Conservation (phyloP, 1,140 invertebrate genomes). For the Cotesia typhae region DNA sequence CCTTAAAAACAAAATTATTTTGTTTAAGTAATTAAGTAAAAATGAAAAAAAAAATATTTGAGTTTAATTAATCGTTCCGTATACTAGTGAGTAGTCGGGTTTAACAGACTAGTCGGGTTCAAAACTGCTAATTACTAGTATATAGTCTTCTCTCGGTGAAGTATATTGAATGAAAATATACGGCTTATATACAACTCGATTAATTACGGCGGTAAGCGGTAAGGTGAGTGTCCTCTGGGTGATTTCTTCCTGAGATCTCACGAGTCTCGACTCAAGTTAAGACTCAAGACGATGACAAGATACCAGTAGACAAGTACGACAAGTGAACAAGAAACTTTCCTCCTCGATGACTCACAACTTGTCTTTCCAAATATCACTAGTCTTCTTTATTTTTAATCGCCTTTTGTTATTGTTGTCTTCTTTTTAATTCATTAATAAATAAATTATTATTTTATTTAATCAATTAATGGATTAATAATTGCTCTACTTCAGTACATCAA, state of each 20-base stretch:
- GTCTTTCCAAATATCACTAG: conserved; percentile 34
- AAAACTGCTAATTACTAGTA: not conserved
- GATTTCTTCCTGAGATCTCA: conserved; percentile 28
- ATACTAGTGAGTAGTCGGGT: not conserved
- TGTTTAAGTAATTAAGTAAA: not conserved
- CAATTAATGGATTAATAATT: too few species aligned
- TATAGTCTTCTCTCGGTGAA: too few species aligned
- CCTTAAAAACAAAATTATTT: not conserved
- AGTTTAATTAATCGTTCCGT: too few species aligned
- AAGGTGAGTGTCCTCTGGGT: conserved; percentile 33
- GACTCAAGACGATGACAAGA: not conserved
- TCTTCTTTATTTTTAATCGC: not conserved
- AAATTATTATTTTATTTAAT: not conserved
- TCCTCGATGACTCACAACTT: conserved; percentile 28
- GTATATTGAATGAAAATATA: conserved; percentile 8
- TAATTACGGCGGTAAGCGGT: not conserved
- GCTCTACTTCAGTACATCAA: not conserved
- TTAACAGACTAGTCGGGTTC: not conserved
- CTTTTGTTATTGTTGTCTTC: too few species aligned
- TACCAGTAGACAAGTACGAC: not conserved
- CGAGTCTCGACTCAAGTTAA: not conserved
- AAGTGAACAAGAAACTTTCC: conserved; percentile 22
- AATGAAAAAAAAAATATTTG: not conserved
- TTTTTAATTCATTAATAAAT: not conserved
- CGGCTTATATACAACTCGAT: not conserved